These are phyloP conservation scores for Brachycybe producta DNA, from an alignment of 2,888 invertebrate species.

Conservation along the genomic window DNA sequence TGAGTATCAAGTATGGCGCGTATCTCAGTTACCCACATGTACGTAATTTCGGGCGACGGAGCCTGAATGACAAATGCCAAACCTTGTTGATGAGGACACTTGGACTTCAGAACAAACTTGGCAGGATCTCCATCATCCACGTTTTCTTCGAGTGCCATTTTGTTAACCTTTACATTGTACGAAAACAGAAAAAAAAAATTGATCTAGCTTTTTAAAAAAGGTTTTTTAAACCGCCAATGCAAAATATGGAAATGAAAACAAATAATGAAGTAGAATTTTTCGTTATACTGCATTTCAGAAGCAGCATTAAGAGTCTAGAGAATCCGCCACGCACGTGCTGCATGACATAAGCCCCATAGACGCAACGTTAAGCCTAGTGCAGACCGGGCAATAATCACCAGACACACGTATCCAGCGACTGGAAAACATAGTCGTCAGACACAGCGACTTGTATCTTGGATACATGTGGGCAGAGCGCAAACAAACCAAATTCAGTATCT, in stretches of 20 bases:
- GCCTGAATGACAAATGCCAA: conserved; percentile 69
- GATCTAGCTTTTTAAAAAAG: background rate
- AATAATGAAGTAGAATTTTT: too few species aligned
- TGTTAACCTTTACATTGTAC: conserved; percentile 67
- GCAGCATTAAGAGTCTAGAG: too few species aligned
- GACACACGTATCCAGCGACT: too few species aligned
- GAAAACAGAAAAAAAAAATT: conserved; percentile 12
- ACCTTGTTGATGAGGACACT: conserved; percentile 61
- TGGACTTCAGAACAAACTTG: conserved; percentile 65
- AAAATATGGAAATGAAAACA: background rate
- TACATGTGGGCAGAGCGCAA: too few species aligned
- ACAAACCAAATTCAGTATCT: too few species aligned
- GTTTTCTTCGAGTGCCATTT: conserved; percentile 66
- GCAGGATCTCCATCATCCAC: conserved; percentile 48
- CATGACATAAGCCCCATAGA: too few species aligned
- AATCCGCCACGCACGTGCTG: too few species aligned
- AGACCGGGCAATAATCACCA: too few species aligned
- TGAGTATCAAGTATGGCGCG: conserved; percentile 81
- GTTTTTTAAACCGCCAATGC: conserved; percentile 5
- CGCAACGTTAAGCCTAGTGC: too few species aligned
- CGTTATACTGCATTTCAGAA: too few species aligned
- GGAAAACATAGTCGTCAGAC: too few species aligned
- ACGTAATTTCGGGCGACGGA: conserved; percentile 53
- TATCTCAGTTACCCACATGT: conserved; percentile 73
- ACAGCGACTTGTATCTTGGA: too few species aligned